Evolutionary conservation across 92 coral and sea anemone species (phyloP), one percentile per base, ranked within the genome.

Genomic region (Chrysogorgia sp.): DNA sequence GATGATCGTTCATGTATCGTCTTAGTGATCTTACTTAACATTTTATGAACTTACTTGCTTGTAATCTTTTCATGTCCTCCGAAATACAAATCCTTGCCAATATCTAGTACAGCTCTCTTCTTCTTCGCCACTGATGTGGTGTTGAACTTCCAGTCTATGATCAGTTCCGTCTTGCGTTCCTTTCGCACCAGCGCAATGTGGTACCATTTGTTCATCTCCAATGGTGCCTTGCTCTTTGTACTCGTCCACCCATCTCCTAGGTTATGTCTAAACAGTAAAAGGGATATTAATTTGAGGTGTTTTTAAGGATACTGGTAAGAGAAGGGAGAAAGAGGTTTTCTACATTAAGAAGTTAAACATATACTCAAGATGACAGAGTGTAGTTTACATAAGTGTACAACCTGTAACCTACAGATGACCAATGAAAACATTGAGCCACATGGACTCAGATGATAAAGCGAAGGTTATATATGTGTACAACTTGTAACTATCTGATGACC

Each of bases 161-260:
- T 50, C 33, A 72, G 14, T n/a, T 72, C 20, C 9, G 79, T 19
- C 1, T 29, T 10, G 30, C 25, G 41, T 8, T 15, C 63, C 33
- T 72, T 53, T 22, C 79, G 31, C 43, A 59, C 34, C 1, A 72
- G 10, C 34, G 30, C 40, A 7, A 72, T 37, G 52, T 72, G 55
- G 25, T 52, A 72, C 79, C 79, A 72, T 72, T 55, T 72, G 79
- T 72, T 52, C 79, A 72, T 31, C 17, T 53, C 79, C 25, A 72
- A 32, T 25, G 58, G 63, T 0, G 12, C 24, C 3, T 8, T 20
- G 22, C 64, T 72, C 22, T 56, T 52, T 24, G 3, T 55, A 0
- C 14, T 32, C 5, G 50, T 65, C 22, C 17, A 10, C 55, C 79
- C 79, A 56, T 72, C 79, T 30, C 79, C 79, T 12, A 72, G 79